phyloP scores from a whole-genome alignment of 2,797 vertebrate genomes.

The Avahi laniger region DNA sequence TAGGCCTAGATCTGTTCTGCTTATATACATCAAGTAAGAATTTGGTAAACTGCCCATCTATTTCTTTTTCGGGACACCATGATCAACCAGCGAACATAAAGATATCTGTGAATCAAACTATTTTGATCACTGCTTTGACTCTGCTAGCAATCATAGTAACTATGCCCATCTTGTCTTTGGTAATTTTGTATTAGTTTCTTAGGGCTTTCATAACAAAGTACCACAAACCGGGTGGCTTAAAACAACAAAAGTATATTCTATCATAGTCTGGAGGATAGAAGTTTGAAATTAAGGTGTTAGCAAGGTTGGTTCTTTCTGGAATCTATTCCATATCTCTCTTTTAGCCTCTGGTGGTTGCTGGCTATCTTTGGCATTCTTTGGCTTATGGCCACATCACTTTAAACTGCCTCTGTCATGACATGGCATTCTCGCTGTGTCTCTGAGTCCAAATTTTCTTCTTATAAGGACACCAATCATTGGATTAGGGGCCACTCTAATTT shows the following conservation, averaged over 20 bases:
- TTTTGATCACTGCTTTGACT: neutral
- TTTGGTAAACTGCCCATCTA: neutral
- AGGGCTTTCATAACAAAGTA: neutral
- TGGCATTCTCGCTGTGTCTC: neutral
- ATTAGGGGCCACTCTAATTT: neutral
- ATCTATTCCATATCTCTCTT: neutral
- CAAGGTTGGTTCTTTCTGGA: neutral
- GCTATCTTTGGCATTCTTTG: neutral
- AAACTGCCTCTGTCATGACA: neutral
- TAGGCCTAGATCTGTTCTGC: neutral
- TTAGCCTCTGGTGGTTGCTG: neutral
- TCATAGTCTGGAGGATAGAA: neutral
- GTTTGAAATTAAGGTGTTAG: neutral
- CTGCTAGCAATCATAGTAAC: neutral
- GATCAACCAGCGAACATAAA: neutral
- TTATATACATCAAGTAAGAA: neutral
- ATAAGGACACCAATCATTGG: neutral
- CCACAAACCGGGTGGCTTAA: neutral
- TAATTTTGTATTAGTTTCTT: slow-evolving; percentile 12
- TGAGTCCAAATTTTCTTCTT: neutral
- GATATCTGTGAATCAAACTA: neutral
- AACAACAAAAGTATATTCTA: neutral
- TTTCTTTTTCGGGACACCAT: neutral
- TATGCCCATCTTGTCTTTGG: neutral
- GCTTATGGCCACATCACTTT: neutral